Evolutionary conservation across 1,140 invertebrate genomes (phyloP), one percentile per base, ranked within the genome.

Genomic region (Formica exsecta): DNA sequence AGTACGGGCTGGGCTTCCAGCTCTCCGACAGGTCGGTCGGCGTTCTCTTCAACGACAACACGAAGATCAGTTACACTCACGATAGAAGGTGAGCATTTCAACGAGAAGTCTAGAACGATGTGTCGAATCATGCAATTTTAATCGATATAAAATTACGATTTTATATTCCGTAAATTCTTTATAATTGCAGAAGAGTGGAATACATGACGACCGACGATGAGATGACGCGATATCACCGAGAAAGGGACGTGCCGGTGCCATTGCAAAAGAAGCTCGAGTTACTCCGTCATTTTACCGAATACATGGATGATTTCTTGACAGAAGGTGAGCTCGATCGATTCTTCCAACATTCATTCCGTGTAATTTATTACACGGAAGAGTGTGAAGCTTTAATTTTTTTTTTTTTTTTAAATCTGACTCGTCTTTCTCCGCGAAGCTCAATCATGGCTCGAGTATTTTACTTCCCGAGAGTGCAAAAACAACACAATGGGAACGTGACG

Each of bases 231-330:
- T 99, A 99, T 93, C 97, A 99, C 96, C 98, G 97, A 0, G 96
- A 98, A 89, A 96, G 96, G n/a, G 95, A 97, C 59, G 98, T 97
- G 92, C 98, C 99, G 62, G 94, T 96, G 75, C 94, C 96, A 2
- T 95, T 99, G 61, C 97, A 98, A 73, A 99, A 99, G 95, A 99
- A 99, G 95, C 98, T 99, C 94, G 99, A 98, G 90, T 95, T 99
- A 4, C 96, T 99, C 6, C 97, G 98, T 48, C 99, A 99, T 95
- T 99, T 99, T 95, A 97, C 98, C 77, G 97, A 98, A 91, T 99
- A 99, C 93, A 99, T 99, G 99, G 98, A 97, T 91, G 98, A 99
- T 93, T 98, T 99, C 96, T 95, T 99, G 77, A 97, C 99, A 68
- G 99, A 99, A 96, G 96, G 97, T 94, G 95, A 85, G 74, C 48